Evolutionary conservation across 2,888 invertebrate genomes (phyloP), one percentile per base, ranked within the genome.

Genomic region (Drosophila siamana): DNA sequence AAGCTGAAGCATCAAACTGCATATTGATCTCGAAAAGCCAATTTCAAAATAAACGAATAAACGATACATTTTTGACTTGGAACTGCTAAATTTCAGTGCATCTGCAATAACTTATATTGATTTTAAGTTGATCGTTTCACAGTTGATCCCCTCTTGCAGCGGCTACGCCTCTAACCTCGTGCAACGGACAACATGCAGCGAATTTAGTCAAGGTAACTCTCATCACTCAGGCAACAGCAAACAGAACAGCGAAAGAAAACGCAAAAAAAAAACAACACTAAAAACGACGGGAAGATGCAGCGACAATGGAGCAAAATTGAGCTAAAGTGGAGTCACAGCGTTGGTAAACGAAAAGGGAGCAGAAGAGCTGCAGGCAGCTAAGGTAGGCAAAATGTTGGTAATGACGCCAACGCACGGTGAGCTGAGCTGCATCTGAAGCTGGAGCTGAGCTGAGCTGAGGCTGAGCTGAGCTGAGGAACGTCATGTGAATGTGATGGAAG

Each of bases 401-500:
- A 78, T 76, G 76, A 73, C 50, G 69, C 60, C 65, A 54, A 73
- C 56, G 74, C 62, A 57, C 22, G 30, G 40, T 47, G 52, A 43
- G 54, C 13, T 36, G 13, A n/a, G 13, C 36, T 36, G 36, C 26
- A 36, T 4, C 33, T 33, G 33, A 19, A 19, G 19, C 19, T 33
- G 33, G 4, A 19, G 19, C 19, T 33, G 33, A 43, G 54, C 13
- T 36, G 13, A n/a, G 13, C 36, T 36, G 36, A 5, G 13, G n/a
- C 33, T 33, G 33, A 19, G 19, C 19, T 33, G 33, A 44, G 44
- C 36, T 40, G 28, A 54, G 61, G n/a, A 70, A 46, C 56, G 50
- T 70, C 61, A 78, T 76, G 74, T 78, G 74, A 78, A 68, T 78
- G 52, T 63, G 74, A 54, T 60, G 67, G 63, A 63, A 70, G 43